Evolutionary conservation across 37 sponge, comb jelly and placozoan species (phyloP).

Genomic region (Eunapius fragilis): DNA sequence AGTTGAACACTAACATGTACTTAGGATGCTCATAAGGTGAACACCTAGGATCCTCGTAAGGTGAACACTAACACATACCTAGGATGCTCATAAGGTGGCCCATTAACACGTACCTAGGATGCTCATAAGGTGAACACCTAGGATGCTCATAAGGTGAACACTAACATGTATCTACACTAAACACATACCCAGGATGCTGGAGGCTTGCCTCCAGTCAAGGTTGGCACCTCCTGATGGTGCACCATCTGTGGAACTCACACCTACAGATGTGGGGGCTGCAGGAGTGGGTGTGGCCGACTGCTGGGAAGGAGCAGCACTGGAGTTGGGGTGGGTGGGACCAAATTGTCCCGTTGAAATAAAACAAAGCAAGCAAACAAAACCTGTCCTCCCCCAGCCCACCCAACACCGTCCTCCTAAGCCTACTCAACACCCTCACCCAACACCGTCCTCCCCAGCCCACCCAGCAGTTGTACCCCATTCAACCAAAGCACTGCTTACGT

Average conservation of each 20-base stretch:
- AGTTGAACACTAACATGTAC: no score
- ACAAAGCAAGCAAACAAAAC: not conserved
- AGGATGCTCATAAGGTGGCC: no score
- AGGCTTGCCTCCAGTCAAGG: not conserved
- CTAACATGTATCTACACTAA: not conserved
- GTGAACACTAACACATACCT: no score
- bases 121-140: no score
- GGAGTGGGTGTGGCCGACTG: not conserved
- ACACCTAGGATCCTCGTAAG: no score
- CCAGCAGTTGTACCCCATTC: not conserved
- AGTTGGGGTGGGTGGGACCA: not conserved
- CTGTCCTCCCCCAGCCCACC: not conserved
- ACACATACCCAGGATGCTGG: not conserved
- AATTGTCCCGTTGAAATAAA: no score
- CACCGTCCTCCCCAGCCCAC: not conserved
- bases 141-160: not conserved
- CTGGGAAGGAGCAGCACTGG: not conserved
- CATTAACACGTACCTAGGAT: no score
- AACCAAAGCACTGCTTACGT: not conserved
- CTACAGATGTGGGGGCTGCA: not conserved
- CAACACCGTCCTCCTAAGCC: not conserved
- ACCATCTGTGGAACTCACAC: not conserved
- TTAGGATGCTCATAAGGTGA: no score
- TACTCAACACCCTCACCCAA: not conserved
- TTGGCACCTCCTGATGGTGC: not conserved